These are phyloP conservation scores for Sitodiplosis mosellana DNA, from an alignment of 1,140 invertebrate species.

Conservation along the genomic window DNA sequence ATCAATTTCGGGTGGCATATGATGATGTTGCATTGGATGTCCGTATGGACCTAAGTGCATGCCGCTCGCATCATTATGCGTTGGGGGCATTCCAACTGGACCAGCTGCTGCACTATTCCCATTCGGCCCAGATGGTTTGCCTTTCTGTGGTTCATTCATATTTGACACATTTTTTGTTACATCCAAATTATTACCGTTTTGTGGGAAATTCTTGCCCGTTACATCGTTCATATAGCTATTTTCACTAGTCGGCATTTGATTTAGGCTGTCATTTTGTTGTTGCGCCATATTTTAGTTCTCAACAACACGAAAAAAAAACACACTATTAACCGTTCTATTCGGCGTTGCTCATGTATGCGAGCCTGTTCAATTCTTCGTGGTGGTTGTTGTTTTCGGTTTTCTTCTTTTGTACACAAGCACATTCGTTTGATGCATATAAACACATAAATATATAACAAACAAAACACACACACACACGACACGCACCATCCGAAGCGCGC, in stretches of 20 bases:
- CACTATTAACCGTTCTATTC: not conserved
- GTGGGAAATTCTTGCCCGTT: not conserved
- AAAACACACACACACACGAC: too few species aligned
- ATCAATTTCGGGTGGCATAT: too few species aligned
- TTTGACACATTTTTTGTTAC: not conserved
- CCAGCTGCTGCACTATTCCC: not conserved
- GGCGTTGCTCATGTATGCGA: not conserved
- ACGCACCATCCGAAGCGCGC: too few species aligned
- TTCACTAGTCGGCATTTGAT: slow-evolving; percentile 2
- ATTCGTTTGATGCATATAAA: too few species aligned
- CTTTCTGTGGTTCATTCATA: not conserved
- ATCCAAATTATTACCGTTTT: not conserved
- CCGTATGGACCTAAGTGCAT: too few species aligned
- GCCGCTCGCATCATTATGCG: not conserved
- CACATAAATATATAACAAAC: too few species aligned
- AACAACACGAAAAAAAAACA: not conserved
- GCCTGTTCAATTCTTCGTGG: too few species aligned
- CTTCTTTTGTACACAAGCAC: too few species aligned
- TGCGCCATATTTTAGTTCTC: slow-evolving; percentile 5
- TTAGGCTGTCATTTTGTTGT: slow-evolving; percentile 4
- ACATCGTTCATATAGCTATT: slow-evolving; percentile 3
- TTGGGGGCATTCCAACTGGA: not conserved
- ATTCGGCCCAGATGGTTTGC: not conserved
- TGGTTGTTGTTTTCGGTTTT: too few species aligned
- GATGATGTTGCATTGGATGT: too few species aligned